These are phyloP conservation scores for Aphelinus atriplicis DNA, from an alignment of 1,140 invertebrate genomes.

Conservation along the genomic window DNA sequence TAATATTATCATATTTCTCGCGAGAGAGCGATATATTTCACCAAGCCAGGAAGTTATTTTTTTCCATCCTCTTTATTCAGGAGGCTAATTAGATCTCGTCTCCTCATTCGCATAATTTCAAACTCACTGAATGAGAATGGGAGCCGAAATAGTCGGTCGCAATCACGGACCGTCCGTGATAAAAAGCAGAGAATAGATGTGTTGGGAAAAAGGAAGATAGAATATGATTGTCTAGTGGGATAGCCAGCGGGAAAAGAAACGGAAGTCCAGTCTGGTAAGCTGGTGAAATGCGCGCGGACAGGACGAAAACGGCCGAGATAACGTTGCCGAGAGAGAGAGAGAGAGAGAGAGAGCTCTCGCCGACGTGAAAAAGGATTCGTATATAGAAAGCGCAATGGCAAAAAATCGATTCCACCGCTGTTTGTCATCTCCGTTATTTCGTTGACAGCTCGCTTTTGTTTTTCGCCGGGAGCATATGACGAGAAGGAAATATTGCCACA, in stretches of 20 bases:
- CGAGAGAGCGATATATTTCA: no score
- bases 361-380: slow-evolving; percentile 19
- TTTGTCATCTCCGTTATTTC: slow-evolving; percentile 26
- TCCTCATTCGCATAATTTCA: background rate
- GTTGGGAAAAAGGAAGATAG: slow-evolving; percentile 5
- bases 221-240: slow-evolving; percentile 3
- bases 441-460: slow-evolving; percentile 5
- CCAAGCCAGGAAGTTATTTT: no score
- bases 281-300: slow-evolving; percentile 16
- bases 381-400: background rate
- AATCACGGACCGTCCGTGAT: background rate
- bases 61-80: no score
- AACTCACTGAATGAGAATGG: slow-evolving; percentile 3
- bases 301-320: background rate
- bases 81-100: background rate
- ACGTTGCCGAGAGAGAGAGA: no score
- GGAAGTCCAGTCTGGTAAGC: slow-evolving; percentile 41
- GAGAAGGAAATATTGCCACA: no score
- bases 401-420: slow-evolving; percentile 26
- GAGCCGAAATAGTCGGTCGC: background rate
- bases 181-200: background rate
- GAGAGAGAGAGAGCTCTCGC: slow-evolving; percentile 5
- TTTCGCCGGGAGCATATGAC: background rate
- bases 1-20: no score
- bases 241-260: slow-evolving; percentile 16